phyloP scores from a whole-genome alignment of 2,113 vertebrate genomes.

The Piprites chloris region DNA sequence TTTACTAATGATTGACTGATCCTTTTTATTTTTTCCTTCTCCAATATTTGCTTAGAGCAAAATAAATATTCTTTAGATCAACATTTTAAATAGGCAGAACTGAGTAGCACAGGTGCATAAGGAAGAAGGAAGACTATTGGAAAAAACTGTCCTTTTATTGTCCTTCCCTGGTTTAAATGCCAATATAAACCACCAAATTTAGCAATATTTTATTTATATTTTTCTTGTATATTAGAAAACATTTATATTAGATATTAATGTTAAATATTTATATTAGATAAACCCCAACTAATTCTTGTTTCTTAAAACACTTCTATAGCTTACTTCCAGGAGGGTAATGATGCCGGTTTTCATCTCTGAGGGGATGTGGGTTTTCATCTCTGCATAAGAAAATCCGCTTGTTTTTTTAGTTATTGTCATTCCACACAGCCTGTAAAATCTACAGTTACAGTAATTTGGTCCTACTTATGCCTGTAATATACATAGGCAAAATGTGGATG shows the following conservation, averaged over 20 bases:
- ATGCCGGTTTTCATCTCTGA: background rate
- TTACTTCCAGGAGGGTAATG: background rate
- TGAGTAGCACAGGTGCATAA: background rate
- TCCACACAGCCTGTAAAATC: background rate
- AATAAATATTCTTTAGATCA: background rate
- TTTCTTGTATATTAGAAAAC: background rate
- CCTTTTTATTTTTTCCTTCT: background rate
- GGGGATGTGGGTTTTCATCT: background rate
- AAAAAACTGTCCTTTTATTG: background rate
- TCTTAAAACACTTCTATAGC: background rate
- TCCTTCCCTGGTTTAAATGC: background rate
- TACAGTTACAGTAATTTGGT: background rate
- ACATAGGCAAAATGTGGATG: background rate
- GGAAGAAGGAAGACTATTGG: background rate
- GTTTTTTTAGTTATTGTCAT: background rate
- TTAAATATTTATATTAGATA: no score
- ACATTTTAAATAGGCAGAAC: background rate
- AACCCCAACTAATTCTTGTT: background rate
- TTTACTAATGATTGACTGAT: background rate
- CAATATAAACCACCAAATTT: background rate
- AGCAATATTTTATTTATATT: background rate
- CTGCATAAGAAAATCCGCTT: background rate
- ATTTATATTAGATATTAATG: no score
- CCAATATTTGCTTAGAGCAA: background rate
- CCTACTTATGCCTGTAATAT: background rate